These are phyloP conservation scores for Eupsilia transversa DNA, from an alignment of 2,888 invertebrate species.

Conservation along the genomic window DNA sequence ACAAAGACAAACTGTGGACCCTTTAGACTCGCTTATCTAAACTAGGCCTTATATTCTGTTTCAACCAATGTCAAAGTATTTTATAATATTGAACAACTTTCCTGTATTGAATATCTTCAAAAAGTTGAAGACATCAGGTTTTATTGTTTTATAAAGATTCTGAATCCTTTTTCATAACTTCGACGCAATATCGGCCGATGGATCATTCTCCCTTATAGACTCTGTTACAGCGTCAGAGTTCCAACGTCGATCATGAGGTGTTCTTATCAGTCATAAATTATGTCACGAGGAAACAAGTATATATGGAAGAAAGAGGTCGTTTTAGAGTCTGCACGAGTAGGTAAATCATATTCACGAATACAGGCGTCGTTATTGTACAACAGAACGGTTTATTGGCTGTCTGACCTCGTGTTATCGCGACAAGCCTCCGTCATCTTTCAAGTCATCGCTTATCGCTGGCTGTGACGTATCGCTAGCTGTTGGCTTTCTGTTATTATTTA, in stretches of 20 bases:
- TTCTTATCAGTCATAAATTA: constrained; percentile 59
- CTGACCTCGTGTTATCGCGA: constrained; percentile 87
- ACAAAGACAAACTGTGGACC: not conserved
- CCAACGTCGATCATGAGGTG: constrained; percentile 44
- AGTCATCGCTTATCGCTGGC: constrained; percentile 80
- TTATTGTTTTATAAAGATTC: constrained; percentile 4
- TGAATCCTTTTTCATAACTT: constrained; percentile 7
- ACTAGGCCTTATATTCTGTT: not conserved
- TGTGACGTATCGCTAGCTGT: constrained; percentile 56
- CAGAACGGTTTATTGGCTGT: constrained; percentile 78
- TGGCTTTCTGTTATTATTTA: constrained; percentile 55
- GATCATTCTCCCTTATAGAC: not conserved
- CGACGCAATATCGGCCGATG: not conserved
- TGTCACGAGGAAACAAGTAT: constrained; percentile 48
- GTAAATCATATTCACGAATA: constrained; percentile 79
- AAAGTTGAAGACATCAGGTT: not conserved
- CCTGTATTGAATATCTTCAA: constrained; percentile 6
- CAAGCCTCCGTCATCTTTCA: constrained; percentile 84
- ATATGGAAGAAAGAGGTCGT: constrained; percentile 50
- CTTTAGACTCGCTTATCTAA: not conserved
- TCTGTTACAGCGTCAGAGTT: constrained; percentile 4
- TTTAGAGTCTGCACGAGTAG: constrained; percentile 61
- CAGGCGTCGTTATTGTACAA: constrained; percentile 72
- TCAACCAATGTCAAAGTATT: not conserved
- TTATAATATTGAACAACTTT: constrained; percentile 1